Conservation (phyloP, 2,113 vertebrate species). For the Ginglymostoma cirratum region DNA sequence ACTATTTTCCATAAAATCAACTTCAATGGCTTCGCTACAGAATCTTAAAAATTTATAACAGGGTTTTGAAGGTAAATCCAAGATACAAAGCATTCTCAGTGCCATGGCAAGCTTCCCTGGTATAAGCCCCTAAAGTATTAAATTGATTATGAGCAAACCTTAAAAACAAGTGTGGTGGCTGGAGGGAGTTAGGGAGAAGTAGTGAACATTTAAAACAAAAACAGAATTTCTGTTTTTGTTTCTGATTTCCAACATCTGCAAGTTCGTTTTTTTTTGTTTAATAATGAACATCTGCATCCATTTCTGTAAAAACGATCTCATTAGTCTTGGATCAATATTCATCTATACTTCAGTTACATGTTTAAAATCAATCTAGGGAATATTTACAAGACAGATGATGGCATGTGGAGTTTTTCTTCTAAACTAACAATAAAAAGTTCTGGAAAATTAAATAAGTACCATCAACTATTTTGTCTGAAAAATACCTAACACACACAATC, state of each 20-base stretch:
- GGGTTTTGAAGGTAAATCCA: neutral
- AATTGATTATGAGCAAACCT: neutral
- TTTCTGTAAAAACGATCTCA: conserved; percentile 12
- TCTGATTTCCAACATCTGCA: no score
- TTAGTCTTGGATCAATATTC: neutral
- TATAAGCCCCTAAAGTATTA: neutral
- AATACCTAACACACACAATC: neutral
- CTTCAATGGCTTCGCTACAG: neutral
- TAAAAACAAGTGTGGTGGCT: neutral
- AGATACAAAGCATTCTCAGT: neutral
- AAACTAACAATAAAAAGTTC: conserved; percentile 22
- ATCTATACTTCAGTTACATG: neutral
- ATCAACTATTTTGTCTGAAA: conserved; percentile 17
- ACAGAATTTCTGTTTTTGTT: no score
- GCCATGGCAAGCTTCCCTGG: neutral
- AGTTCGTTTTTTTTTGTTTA: no score
- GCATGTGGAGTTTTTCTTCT: neutral
- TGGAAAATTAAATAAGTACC: conserved; percentile 26
- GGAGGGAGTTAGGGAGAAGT: no score
- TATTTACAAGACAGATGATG: conserved; percentile 32
- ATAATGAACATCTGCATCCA: neutral
- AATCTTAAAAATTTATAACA: neutral
- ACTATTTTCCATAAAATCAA: neutral
- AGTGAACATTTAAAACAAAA: no score
- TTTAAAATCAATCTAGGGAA: conserved; percentile 32